These are phyloP conservation scores for Bhutanitis thaidina DNA, from an alignment of 2,888 invertebrate genomes.

Conservation along the genomic window DNA sequence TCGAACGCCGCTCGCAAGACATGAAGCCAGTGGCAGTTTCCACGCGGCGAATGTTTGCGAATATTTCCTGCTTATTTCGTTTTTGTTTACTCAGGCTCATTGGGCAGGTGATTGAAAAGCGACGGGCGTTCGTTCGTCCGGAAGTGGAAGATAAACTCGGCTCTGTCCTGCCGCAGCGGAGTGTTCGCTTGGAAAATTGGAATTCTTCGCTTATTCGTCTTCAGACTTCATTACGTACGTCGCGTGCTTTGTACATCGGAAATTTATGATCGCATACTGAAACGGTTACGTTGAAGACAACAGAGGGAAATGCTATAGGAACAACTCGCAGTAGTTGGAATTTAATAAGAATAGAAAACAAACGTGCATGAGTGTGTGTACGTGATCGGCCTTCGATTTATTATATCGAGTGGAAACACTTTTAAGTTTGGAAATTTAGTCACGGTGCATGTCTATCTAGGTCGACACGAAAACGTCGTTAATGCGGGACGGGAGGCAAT, in stretches of 20 bases:
- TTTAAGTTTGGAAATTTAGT: slow-evolving; percentile 35
- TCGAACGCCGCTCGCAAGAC: neutral
- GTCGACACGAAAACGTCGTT: slow-evolving; percentile 55
- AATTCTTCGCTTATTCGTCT: slow-evolving; percentile 33
- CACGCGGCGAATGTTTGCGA: neutral
- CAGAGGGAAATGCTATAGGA: too few relatives aligned
- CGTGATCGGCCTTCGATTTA: slow-evolving; percentile 23
- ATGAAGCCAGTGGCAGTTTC: neutral
- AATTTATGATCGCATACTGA: neutral
- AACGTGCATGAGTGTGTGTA: slow-evolving; percentile 5
- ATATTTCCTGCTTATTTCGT: slow-evolving; percentile 21
- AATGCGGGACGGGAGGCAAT: slow-evolving; percentile 63
- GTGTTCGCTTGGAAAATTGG: slow-evolving; percentile 57
- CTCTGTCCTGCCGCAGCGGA: slow-evolving; percentile 47
- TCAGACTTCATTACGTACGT: neutral
- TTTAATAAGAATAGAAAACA: slow-evolving; percentile 4
- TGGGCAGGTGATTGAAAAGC: slow-evolving; percentile 59
- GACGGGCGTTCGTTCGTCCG: slow-evolving; percentile 43
- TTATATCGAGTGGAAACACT: slow-evolving; percentile 22
- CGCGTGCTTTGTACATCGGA: neutral
- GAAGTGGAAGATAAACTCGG: slow-evolving; percentile 54
- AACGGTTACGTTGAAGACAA: too few relatives aligned
- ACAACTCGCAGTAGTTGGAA: too few relatives aligned
- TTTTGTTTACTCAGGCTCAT: slow-evolving; percentile 27
- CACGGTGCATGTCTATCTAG: slow-evolving; percentile 42